Percentiles rank a stretch among this genome's conserved stretches.
phyloP scores from a whole-genome alignment of 1,140 invertebrate genomes.

The Bombus terrestris region DNA sequence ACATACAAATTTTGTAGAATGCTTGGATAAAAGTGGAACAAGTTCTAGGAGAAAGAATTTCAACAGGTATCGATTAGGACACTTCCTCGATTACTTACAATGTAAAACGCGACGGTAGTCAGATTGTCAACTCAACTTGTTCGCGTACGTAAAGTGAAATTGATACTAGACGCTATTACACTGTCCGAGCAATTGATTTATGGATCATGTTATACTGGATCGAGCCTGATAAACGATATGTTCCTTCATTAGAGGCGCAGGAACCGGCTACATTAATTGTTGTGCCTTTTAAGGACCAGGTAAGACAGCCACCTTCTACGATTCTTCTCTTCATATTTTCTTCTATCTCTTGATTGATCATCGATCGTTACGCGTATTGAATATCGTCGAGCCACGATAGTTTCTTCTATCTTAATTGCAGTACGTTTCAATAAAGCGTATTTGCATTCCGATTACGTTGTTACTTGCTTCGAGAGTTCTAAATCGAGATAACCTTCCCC shows the following conservation, averaged over 20 bases:
- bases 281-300: background rate
- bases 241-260: constrained; percentile 30
- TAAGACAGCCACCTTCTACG: background rate
- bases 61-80: background rate
- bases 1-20: too few species aligned
- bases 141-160: constrained; percentile 1
- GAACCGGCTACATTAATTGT: constrained; percentile 36
- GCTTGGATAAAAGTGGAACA: too few species aligned
- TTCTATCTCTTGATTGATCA: background rate
- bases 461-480: background rate
- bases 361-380: background rate
- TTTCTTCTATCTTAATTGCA: constrained; percentile 6
- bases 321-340: background rate
- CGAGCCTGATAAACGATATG: constrained; percentile 48
- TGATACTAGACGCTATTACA: background rate
- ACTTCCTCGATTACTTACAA: background rate
- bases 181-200: constrained; percentile 56
- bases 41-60: too few species aligned
- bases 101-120: background rate
- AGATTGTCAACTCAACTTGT: constrained; percentile 6
- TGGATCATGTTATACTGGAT: constrained; percentile 39
- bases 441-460: constrained; percentile 5
- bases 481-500: background rate
- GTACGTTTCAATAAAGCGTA: constrained; percentile 19
- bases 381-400: background rate